These are phyloP conservation scores for Potorous gilbertii DNA, from an alignment of 2,797 vertebrate genomes.

Conservation along the genomic window DNA sequence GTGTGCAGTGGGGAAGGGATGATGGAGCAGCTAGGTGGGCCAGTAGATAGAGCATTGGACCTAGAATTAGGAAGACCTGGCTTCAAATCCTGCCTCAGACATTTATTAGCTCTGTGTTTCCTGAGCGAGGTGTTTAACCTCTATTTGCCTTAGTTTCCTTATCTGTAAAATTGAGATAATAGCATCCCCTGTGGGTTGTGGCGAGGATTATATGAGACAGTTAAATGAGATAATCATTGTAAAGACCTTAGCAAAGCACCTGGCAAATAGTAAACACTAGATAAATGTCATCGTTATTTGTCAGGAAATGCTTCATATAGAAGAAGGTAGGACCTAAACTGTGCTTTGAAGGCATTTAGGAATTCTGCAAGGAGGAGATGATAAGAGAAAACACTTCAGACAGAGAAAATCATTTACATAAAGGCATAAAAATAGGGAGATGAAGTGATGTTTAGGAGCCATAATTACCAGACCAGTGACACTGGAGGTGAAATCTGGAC, in stretches of 20 bases:
- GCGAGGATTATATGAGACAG: neutral
- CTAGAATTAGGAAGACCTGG: neutral
- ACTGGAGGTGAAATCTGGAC: neutral
- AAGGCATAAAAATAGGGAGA: neutral
- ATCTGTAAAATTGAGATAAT: neutral
- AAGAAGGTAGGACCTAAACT: neutral
- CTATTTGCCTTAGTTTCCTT: neutral
- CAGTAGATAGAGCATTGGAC: neutral
- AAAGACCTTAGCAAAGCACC: neutral
- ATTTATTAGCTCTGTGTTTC: neutral
- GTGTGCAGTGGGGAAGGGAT: neutral
- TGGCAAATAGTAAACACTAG: neutral
- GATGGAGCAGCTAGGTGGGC: neutral
- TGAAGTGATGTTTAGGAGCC: neutral
- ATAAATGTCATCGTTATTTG: neutral
- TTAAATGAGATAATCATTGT: neutral
- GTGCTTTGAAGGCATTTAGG: neutral
- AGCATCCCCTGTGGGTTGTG: neutral
- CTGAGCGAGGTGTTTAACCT: neutral
- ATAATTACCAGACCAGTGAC: neutral
- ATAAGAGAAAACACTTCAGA: neutral
- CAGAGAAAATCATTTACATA: neutral
- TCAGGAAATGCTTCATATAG: neutral
- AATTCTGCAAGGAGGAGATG: neutral
- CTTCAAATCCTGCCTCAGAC: neutral